Conservation (phyloP, 1,140 invertebrate species). For the Laupala kohalensis region DNA sequence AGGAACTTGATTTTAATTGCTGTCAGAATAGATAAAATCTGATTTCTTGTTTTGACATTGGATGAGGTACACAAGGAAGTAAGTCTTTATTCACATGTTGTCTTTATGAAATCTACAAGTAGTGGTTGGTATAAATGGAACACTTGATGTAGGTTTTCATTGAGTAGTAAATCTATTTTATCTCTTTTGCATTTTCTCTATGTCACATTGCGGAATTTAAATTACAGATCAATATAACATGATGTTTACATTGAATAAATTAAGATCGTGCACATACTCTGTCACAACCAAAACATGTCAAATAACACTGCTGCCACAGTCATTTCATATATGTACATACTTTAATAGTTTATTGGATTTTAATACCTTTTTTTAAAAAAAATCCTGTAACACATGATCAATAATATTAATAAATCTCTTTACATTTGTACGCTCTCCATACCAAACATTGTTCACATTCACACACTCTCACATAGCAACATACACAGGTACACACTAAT, state of each 20-base stretch:
- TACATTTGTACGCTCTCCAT: constrained; percentile 10
- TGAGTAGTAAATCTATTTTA: not conserved
- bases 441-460: not conserved
- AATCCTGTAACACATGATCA: constrained; percentile 15
- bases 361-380: not conserved
- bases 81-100: not conserved
- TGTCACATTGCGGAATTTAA: not conserved
- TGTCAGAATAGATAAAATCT: not conserved
- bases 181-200: not conserved
- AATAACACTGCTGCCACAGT: not conserved
- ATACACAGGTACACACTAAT: not conserved
- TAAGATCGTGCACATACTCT: not conserved
- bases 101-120: not conserved
- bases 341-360: not conserved
- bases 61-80: not conserved
- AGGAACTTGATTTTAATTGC: no score
- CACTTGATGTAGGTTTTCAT: not conserved
- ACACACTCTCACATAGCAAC: not conserved
- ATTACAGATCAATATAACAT: not conserved
- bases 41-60: not conserved
- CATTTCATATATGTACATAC: not conserved
- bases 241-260: not conserved
- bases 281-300: not conserved
- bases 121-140: not conserved
- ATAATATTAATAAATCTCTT: constrained; percentile 14